These are phyloP conservation scores for Adoxophyes honmai DNA, from an alignment of 1,140 invertebrate species.

Conservation along the genomic window DNA sequence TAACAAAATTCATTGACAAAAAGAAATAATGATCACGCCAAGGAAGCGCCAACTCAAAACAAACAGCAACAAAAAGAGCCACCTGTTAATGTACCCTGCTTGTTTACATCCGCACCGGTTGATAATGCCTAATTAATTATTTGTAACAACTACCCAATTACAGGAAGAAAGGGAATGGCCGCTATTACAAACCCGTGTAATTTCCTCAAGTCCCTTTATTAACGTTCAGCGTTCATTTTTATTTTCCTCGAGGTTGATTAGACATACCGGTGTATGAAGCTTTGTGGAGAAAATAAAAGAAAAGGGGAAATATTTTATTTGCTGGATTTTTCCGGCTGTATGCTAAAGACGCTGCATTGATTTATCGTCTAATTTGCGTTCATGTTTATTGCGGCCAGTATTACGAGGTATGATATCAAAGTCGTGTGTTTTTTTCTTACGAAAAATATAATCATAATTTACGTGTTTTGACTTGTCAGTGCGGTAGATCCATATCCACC, in stretches of 20 bases:
- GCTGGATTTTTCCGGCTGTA: neutral
- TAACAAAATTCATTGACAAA: too few species aligned
- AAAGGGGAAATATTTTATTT: neutral
- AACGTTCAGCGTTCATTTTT: neutral
- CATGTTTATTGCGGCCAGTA: too few species aligned
- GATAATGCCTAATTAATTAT: slow-evolving; percentile 9
- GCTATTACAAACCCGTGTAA: slow-evolving; percentile 6
- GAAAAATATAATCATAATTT: too few species aligned
- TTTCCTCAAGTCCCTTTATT: neutral
- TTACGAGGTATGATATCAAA: too few species aligned
- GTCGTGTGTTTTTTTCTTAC: too few species aligned
- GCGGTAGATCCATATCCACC: too few species aligned
- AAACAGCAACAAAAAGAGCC: neutral
- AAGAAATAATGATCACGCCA: too few species aligned
- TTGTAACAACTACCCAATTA: slow-evolving; percentile 10
- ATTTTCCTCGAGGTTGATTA: neutral
- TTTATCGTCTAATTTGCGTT: too few species aligned
- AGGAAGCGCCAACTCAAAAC: too few species aligned
- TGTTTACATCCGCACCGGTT: neutral
- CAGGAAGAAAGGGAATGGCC: neutral
- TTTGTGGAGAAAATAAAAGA: neutral
- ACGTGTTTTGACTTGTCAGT: too few species aligned
- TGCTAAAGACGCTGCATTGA: neutral
- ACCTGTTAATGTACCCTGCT: neutral
- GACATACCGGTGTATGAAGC: neutral